These are phyloP conservation scores for Phalera bucephala DNA, from an alignment of 2,888 invertebrate species.

Conservation along the genomic window DNA sequence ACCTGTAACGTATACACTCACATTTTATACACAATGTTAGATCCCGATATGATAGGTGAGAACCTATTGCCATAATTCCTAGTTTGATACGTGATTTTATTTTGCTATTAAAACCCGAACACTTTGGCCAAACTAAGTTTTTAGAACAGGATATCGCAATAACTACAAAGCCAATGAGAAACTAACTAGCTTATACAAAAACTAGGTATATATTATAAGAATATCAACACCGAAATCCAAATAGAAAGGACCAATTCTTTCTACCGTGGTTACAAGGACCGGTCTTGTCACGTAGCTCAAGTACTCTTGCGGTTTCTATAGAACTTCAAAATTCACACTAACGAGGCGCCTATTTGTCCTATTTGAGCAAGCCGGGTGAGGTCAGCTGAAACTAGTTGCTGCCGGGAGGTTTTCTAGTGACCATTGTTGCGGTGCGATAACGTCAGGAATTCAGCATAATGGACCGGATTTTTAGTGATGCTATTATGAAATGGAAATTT, in stretches of 20 bases:
- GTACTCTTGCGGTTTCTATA: slow-evolving; percentile 37
- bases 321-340: slow-evolving; percentile 48
- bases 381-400: slow-evolving; percentile 41
- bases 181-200: too few species aligned
- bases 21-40: too few species aligned
- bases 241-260: background rate
- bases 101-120: too few species aligned
- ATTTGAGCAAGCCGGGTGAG: slow-evolving; percentile 46
- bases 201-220: too few species aligned
- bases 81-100: too few species aligned
- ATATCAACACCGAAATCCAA: too few species aligned
- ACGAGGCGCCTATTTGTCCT: slow-evolving; percentile 56
- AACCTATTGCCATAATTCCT: too few species aligned
- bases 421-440: slow-evolving; percentile 28
- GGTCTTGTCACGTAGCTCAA: slow-evolving; percentile 16
- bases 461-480: background rate
- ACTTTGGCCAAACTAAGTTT: too few species aligned
- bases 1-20: too few species aligned
- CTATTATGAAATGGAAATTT: slow-evolving; percentile 7
- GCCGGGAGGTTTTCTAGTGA: slow-evolving; percentile 20
- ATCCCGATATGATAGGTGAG: too few species aligned
- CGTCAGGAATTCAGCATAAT: slow-evolving; percentile 14
- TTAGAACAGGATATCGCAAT: too few species aligned
- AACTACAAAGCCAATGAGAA: too few species aligned
- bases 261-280: background rate